phyloP scores from a whole-genome alignment of 2,888 invertebrate genomes.

The Lamellibrachia satsuma region DNA sequence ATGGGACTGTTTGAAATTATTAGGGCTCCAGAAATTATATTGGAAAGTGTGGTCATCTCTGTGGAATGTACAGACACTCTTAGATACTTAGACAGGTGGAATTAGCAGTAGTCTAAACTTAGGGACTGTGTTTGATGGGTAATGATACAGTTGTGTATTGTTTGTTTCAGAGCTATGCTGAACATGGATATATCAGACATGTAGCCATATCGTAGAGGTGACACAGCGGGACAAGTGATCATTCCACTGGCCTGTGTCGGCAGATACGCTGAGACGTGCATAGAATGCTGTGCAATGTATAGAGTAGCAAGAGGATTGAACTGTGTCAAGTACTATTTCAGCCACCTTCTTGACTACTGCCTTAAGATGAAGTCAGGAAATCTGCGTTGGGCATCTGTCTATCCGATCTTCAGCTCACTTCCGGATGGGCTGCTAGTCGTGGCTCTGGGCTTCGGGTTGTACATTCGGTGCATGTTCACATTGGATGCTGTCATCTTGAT shows the following conservation, averaged over 20 bases:
- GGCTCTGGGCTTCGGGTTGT: conserved; percentile 58
- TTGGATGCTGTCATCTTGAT: conserved; percentile 51
- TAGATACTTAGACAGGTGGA: not conserved
- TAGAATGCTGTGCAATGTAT: not conserved
- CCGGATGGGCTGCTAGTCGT: conserved; percentile 54
- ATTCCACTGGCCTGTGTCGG: not conserved
- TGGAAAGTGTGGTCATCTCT: not conserved
- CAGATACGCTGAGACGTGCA: not conserved
- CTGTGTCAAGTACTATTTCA: not conserved
- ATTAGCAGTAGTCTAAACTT: not conserved
- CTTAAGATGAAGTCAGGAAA: conserved; percentile 9
- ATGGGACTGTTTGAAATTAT: not conserved
- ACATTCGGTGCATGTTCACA: conserved; percentile 55
- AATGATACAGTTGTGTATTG: not conserved
- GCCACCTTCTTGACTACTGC: not conserved
- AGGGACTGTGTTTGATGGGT: not conserved
- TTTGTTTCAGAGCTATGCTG: not conserved
- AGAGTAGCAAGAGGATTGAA: not conserved
- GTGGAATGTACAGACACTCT: not conserved
- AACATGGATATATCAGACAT: not conserved
- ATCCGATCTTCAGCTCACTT: conserved; percentile 46
- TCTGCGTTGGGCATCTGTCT: not conserved
- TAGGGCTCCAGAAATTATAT: not conserved
- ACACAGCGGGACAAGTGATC: not conserved
- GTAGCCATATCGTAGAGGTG: not conserved